These are phyloP conservation scores for Marmota flaviventris DNA, from an alignment of 2,113 vertebrate species.

Conservation along the genomic window DNA sequence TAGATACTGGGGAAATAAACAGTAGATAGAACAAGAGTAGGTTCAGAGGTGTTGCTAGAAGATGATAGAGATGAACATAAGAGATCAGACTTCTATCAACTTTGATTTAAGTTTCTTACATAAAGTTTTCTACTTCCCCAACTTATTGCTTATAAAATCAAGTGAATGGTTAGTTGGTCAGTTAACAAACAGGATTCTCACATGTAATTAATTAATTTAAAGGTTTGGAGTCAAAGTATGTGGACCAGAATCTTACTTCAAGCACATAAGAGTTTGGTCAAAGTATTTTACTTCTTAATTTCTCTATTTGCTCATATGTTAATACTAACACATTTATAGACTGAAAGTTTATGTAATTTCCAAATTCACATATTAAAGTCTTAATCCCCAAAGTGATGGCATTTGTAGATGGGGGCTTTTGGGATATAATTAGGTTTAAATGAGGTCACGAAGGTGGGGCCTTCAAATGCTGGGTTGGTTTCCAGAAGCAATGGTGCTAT, in stretches of 20 bases:
- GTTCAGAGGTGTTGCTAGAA: too few species aligned
- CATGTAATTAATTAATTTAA: neutral
- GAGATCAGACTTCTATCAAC: neutral
- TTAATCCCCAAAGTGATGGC: neutral
- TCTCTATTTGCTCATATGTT: neutral
- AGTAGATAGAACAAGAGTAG: neutral
- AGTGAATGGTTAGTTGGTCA: neutral
- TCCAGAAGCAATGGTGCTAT: neutral
- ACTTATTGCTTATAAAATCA: neutral
- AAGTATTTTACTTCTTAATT: neutral
- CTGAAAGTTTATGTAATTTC: neutral
- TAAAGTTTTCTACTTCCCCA: neutral
- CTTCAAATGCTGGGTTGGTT: too few species aligned
- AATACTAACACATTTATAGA: neutral
- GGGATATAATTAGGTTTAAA: neutral
- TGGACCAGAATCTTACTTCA: neutral
- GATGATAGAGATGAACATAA: neutral
- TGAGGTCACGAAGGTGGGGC: neutral
- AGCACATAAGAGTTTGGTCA: neutral
- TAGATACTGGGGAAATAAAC: neutral
- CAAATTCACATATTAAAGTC: too few species aligned
- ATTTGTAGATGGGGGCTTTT: neutral
- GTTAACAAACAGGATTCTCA: neutral
- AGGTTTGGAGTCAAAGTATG: neutral
- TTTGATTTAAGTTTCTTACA: neutral